Conservation (phyloP, 2,888 invertebrate species). For the Zaprionus bogoriensis region DNA sequence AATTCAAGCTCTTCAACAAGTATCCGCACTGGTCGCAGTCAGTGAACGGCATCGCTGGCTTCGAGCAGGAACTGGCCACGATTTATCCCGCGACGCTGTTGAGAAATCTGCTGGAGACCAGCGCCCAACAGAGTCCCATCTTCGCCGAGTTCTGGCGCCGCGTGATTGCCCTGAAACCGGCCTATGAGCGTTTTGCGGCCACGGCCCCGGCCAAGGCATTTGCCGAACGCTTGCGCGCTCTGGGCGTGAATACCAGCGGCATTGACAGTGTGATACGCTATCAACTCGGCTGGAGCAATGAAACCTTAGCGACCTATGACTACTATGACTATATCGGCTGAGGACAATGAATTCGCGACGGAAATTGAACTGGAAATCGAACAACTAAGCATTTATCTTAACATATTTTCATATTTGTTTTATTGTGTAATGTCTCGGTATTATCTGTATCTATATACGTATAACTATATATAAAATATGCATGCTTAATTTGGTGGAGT, state of each 20-base stretch:
- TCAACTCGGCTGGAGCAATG: slow-evolving; percentile 63
- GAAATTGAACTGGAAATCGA: not conserved
- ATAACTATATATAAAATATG: too few relatives aligned
- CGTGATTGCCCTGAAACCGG: slow-evolving; percentile 61
- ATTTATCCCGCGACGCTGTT: slow-evolving; percentile 65
- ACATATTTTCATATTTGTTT: too few relatives aligned
- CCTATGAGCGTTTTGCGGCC: slow-evolving; percentile 69
- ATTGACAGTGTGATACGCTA: slow-evolving; percentile 45
- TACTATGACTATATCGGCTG: slow-evolving; percentile 28
- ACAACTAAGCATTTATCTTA: too few relatives aligned
- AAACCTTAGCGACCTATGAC: slow-evolving; percentile 26
- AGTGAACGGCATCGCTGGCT: slow-evolving; percentile 73
- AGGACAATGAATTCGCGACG: slow-evolving; percentile 10
- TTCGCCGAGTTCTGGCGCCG: slow-evolving; percentile 71
- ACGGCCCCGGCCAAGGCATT: slow-evolving; percentile 27
- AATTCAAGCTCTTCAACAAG: slow-evolving; percentile 68
- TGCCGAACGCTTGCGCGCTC: slow-evolving; percentile 16
- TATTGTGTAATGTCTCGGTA: too few relatives aligned
- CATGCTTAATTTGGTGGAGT: too few relatives aligned
- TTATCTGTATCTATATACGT: too few relatives aligned
- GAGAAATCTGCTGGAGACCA: slow-evolving; percentile 62
- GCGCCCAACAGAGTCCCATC: slow-evolving; percentile 58
- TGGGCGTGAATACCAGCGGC: slow-evolving; percentile 47
- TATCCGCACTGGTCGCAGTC: slow-evolving; percentile 61
- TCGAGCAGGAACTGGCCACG: slow-evolving; percentile 64